Base-by-base conservation (phyloP, 92 coral and sea anemone species). In the Zoanthus sociatus region DNA sequence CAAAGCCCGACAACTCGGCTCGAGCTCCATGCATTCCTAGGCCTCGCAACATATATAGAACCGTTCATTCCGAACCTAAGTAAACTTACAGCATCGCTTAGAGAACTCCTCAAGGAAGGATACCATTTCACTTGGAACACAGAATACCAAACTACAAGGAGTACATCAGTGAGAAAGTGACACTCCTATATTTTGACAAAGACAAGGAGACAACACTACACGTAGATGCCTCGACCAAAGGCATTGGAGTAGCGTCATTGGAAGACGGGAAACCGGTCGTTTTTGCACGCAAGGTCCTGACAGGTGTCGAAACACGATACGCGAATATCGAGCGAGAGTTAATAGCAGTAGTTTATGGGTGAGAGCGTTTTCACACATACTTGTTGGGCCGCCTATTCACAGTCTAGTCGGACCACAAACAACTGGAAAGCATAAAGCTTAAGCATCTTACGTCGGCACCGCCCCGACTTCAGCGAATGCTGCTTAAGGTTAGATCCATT, bases 381-480 rank as follows among this genome's bases (percentile, higher is more conserved):
- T 64, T 86, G 20, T 86, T 78, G 61, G 93, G 87, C 46, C 86
- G 87, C 64, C 74, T 68, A 63, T 83, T 88, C 46, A 88, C 47
- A 55, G 90, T 87, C 15, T 9, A 87, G 73, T 33, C 84, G 13
- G 90, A 61, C 76, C 90, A 78, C 77, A 84, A 63, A 13, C 89
- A 55, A 44, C 37, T 83, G 32, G 90, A 90, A 60, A 84, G 44
- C 48, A 90, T 89, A 45, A 83, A 74, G 67, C 73, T 74, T 63
- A 82, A 88, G 56, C 58, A 48, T 69, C 75, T 78, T 33, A 77
- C 64, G 90, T 69, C 71, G 70, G 64, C 76, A 54, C 87, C 92
- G 31, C 82, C 77, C 21, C 70, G 87, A 83, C 78, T 84, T 21
- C 92, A 90, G 77, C 79, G 90, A 51, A 88, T 85, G 89, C 68